Conservation (phyloP, 2,888 invertebrate genomes). For the Dioctria rufipes region DNA sequence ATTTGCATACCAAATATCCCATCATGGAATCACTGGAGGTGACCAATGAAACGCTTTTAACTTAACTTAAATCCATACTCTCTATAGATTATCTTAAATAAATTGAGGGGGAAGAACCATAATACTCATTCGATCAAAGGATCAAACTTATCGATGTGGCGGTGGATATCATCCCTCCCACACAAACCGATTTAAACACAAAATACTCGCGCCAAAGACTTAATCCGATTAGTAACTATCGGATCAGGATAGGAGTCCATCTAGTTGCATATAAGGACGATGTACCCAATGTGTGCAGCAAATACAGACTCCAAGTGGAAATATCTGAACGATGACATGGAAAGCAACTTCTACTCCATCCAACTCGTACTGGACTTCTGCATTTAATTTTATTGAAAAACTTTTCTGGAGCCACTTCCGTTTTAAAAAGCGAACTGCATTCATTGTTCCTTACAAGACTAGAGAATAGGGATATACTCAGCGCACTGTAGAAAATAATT, state of each 20-base stretch:
- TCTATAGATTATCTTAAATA: too few relatives aligned
- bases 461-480: too few relatives aligned
- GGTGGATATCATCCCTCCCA: slow-evolving; percentile 19
- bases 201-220: slow-evolving; percentile 7
- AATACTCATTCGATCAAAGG: too few relatives aligned
- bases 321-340: slow-evolving; percentile 8
- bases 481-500: background rate
- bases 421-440: slow-evolving; percentile 23
- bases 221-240: slow-evolving; percentile 10
- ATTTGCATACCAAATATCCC: too few relatives aligned
- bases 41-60: too few relatives aligned
- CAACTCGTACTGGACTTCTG: slow-evolving; percentile 9
- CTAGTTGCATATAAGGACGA: background rate
- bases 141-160: background rate
- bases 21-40: too few relatives aligned
- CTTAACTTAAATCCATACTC: too few relatives aligned
- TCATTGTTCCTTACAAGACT: slow-evolving; percentile 2
- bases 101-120: too few relatives aligned
- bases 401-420: slow-evolving; percentile 26
- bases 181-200: slow-evolving; percentile 25
- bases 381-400: slow-evolving; percentile 29
- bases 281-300: background rate
- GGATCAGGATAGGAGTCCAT: background rate
- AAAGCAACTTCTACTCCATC: background rate
- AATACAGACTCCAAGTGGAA: background rate